Evolutionary conservation across 2,888 invertebrate species (phyloP), one percentile per base, ranked within the genome.

Genomic region (Nineta flava): DNA sequence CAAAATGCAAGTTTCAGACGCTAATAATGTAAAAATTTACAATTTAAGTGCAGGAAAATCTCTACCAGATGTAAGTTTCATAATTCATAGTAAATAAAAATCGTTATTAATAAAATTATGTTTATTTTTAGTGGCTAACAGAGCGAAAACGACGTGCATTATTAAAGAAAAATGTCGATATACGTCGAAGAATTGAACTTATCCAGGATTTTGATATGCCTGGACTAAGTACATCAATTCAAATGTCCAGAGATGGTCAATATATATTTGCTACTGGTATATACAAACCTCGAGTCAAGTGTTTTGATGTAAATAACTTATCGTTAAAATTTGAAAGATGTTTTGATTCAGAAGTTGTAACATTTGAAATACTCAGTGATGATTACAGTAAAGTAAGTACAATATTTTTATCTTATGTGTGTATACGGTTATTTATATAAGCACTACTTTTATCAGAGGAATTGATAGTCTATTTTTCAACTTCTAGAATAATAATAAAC

Each of bases 161-260:
- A 53, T 72, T 87, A 48, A 88, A 90, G 65, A 90, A 90, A 67
- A 85, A 93, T 80, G 81, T 86, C 38, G 95, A 94, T 63, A 74
- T 96, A 46, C 75, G 93, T 56, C 77, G 87, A 57, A 76, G 94
- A 61, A 92, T 99, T 58, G 92, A 97, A 68, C 78, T 99, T 41
- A 90, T 99, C 56, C 99, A 99, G 69, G 99, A 99, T 63, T 99
- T 99, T 74, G 92, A 95, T 58, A 99, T 99, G 99, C 97, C 99
- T 21, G 91, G 83, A 46, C 77, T 97, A 1, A 93, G 94, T 61
- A 85, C 83, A 15, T 79, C 80, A 48, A 75, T 99, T 19, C 75
- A 80, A 60, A 76, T 91, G 54, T 88, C 96, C 9, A 83, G 77
- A 57, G 96, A 99, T 73, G 87, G 90, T 15, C 86, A 95, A 55